Evolutionary conservation across 2,888 invertebrate species (phyloP), one percentile per base, ranked within the genome.

Genomic region (Lypha dubia): DNA sequence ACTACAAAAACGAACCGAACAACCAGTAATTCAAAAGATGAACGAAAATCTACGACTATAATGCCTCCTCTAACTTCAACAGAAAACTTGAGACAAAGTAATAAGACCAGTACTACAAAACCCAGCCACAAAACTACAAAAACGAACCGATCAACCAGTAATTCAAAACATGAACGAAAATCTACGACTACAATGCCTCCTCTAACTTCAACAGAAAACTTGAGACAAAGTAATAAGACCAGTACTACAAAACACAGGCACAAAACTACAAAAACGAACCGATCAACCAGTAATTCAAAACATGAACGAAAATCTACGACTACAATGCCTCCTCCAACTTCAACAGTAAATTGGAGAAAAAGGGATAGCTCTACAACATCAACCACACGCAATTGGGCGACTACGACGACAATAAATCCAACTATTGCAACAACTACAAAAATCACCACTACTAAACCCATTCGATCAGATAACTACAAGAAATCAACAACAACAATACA

Each of bases 311-410:
- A 53, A 51, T 4, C 11, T 1, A n/a, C 11, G 8, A 53, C 32
- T 22, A 84, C 38, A 80, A 77, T 60, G 17, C 15, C 49, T 51
- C 35, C 20, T 53, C n/a, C n/a, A n/a, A n/a, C 80, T 28, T 77
- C 67, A 28, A 71, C 71, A 1, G 60, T 15, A 22, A 73, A 58
- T 9, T 60, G 62, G 62, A 28, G n/a, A 56, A 41, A 53, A 24
- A 63, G 51, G 44, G 46, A 62, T 17, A 62, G 46, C 28, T 28
- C 58, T 6, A 75, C 70, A 24, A 75, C 44, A 2, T 11, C 28
- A 32, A 22, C 67, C 11, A 44, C 60, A 46, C 32, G 1, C 5
- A 75, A 28, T 9, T 68, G 60, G 56, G 5, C n/a, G 6, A 22
- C 11, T 9, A 41, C 35, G 2, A 73, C 56, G 46, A 53, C 68